These are phyloP conservation scores for Leptopilina drosophilae DNA, from an alignment of 2,888 invertebrate species.

Conservation along the genomic window DNA sequence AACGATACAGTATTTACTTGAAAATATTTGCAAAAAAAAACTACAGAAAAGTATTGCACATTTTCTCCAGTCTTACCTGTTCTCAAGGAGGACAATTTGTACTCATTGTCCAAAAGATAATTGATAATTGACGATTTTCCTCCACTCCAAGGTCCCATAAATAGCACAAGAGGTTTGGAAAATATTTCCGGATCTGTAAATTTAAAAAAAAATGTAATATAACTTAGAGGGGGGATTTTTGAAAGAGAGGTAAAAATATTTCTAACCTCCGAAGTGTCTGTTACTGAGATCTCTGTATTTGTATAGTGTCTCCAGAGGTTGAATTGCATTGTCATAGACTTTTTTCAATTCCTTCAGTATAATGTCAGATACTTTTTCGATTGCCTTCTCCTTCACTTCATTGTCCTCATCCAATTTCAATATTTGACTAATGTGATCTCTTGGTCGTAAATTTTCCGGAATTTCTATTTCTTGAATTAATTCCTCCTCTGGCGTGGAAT, in stretches of 20 bases:
- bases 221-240: too few species aligned
- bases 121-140: constrained; percentile 97
- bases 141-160: constrained; percentile 98
- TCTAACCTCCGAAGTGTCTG: constrained; percentile 87
- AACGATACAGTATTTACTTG: too few species aligned
- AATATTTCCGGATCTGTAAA: constrained; percentile 92
- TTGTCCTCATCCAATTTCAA: constrained; percentile 88
- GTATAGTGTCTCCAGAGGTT: constrained; percentile 93
- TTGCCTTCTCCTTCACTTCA: constrained; percentile 83
- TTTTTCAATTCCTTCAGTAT: constrained; percentile 91
- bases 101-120: constrained; percentile 92
- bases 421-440: constrained; percentile 89
- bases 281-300: constrained; percentile 95
- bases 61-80: constrained; percentile 82
- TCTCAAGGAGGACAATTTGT: constrained; percentile 88
- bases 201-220: too few species aligned
- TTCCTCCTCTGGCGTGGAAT: constrained; percentile 78
- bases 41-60: too few species aligned
- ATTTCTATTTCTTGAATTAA: constrained; percentile 84
- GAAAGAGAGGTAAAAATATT: constrained; percentile 1
- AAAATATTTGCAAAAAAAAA: too few species aligned
- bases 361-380: constrained; percentile 86
- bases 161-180: constrained; percentile 93
- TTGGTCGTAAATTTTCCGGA: constrained; percentile 86
- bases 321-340: constrained; percentile 91